A percentile compares a stretch with the other conserved stretches of the same genome.
These are phyloP conservation scores for Xiphophorus couchianus DNA, from an alignment of 2,113 vertebrate genomes.

Conservation along the genomic window DNA sequence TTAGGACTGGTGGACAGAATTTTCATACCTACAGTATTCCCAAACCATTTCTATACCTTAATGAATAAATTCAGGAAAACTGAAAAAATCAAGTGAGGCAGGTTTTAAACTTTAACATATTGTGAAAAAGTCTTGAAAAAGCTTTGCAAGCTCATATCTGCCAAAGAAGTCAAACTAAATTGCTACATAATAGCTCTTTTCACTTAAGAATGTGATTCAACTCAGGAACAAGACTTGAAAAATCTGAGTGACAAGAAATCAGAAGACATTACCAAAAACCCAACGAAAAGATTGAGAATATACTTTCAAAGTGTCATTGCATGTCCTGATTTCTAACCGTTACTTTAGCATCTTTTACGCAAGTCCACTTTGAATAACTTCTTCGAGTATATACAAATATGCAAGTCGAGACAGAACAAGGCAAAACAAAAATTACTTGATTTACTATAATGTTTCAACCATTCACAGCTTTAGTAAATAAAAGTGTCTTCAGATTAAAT, in stretches of 20 bases:
- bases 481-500: no score
- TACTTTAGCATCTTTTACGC: background rate
- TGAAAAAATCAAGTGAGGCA: slow-evolving; percentile 6
- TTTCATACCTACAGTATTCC: background rate
- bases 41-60: background rate
- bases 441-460: no score
- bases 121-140: background rate
- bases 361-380: background rate
- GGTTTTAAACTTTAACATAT: slow-evolving; percentile 15
- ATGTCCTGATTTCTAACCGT: background rate
- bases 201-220: background rate
- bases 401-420: no score
- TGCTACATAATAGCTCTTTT: background rate
- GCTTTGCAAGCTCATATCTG: slow-evolving; percentile 1
- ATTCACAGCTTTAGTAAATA: no score
- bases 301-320: background rate
- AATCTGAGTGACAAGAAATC: background rate
- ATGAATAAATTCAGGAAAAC: slow-evolving; percentile 20
- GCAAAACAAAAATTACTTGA: no score
- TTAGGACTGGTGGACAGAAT: background rate
- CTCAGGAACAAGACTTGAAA: slow-evolving; percentile 5
- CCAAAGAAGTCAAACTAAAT: slow-evolving; percentile 8
- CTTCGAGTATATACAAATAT: background rate
- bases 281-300: background rate
- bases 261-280: background rate